Evolutionary conservation across 2,797 vertebrate species (phyloP).

Genomic region (Sus cebifrons): DNA sequence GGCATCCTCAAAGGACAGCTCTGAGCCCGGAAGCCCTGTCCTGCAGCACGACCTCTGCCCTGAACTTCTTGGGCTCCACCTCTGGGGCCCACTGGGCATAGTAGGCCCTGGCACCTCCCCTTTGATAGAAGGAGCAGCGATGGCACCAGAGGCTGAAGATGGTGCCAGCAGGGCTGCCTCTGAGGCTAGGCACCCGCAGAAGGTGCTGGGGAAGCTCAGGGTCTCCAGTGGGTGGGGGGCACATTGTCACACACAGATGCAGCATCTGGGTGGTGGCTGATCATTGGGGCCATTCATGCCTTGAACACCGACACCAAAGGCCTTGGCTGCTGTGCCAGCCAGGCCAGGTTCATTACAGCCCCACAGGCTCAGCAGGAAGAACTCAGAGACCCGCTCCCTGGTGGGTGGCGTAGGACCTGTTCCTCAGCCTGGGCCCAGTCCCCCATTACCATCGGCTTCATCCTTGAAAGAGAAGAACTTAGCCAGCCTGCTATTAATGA

Average conservation of each 20-base stretch:
- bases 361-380: conserved; percentile 19
- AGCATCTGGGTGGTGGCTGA: not conserved
- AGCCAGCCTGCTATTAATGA: not conserved
- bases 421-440: conserved; percentile 12
- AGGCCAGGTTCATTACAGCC: conserved; percentile 27
- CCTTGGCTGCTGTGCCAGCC: not conserved
- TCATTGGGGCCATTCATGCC: not conserved
- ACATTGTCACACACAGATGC: conserved; percentile 9
- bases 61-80: not conserved
- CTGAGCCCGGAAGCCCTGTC: not conserved
- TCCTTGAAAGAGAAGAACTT: conserved; percentile 63
- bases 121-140: not conserved
- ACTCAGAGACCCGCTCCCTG: conserved; percentile 50
- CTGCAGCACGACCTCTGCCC: not conserved
- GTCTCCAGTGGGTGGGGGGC: not conserved
- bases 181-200: conserved; percentile 54
- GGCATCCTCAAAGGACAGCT: not conserved
- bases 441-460: conserved; percentile 34
- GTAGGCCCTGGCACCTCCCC: not conserved
- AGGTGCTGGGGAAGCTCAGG: conserved; percentile 64
- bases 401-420: not conserved
- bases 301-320: conserved; percentile 51
- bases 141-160: conserved; percentile 3
- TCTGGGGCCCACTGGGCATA: not conserved
- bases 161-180: not conserved